Percentiles rank a stretch among this genome's conserved stretches.
phyloP scores from a whole-genome alignment of 2,888 invertebrate species.

The Eupithecia inturbata region DNA sequence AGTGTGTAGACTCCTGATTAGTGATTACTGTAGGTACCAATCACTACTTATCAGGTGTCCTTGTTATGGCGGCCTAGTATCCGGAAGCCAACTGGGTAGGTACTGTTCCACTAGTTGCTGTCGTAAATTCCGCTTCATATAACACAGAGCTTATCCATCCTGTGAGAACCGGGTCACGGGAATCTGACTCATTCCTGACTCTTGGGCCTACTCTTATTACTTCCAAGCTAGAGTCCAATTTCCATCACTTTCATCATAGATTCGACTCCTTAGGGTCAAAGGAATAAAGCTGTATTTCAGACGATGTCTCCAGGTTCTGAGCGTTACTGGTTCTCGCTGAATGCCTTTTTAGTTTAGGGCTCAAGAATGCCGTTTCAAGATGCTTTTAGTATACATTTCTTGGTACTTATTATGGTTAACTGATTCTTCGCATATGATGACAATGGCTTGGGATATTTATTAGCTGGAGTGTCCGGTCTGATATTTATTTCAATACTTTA shows the following conservation, averaged over 20 bases:
- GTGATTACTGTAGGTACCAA: not conserved
- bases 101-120: slow-evolving; percentile 33
- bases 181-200: slow-evolving; percentile 52
- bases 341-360: slow-evolving; percentile 29
- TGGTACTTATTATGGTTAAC: slow-evolving; percentile 14
- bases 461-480: not conserved
- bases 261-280: slow-evolving; percentile 17
- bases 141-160: slow-evolving; percentile 46
- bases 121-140: slow-evolving; percentile 58
- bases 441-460: not conserved
- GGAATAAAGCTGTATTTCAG: slow-evolving; percentile 28
- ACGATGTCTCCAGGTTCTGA: slow-evolving; percentile 22
- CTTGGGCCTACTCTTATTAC: slow-evolving; percentile 22
- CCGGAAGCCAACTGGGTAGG: slow-evolving; percentile 29
- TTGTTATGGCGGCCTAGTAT: slow-evolving; percentile 30
- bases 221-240: slow-evolving; percentile 6
- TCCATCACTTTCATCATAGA: slow-evolving; percentile 2
- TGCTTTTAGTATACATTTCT: slow-evolving; percentile 18
- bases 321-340: slow-evolving; percentile 31
- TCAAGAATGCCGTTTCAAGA: slow-evolving; percentile 25
- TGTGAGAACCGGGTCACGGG: slow-evolving; percentile 73
- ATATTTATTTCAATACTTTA: not conserved
- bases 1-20: too few relatives aligned
- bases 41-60: slow-evolving; percentile 30
- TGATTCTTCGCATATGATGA: slow-evolving; percentile 7